A percentile compares a stretch with the other conserved stretches of the same genome.
Evolutionary conservation across 2,797 vertebrate genomes (phyloP).

Genomic region (Phrynocephalus vlangalii): DNA sequence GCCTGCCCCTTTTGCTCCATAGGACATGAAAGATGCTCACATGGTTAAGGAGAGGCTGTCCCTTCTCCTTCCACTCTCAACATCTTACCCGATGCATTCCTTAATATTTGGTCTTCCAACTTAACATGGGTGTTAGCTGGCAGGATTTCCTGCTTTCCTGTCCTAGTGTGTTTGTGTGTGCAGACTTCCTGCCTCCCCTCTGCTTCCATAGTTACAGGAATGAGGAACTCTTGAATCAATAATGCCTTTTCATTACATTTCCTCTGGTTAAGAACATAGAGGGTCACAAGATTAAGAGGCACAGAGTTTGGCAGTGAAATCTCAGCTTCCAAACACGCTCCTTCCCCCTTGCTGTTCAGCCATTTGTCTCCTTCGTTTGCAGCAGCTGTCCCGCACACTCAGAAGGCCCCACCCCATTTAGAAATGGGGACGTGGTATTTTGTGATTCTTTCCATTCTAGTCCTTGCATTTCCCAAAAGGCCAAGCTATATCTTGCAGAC

Average conservation of each 20-base stretch:
- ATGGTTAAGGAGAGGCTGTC: not conserved
- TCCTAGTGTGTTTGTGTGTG: not conserved
- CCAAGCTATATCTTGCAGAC: too few species aligned
- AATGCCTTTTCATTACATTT: not conserved
- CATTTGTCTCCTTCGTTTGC: not conserved
- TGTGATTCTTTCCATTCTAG: too few species aligned
- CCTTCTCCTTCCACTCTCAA: not conserved
- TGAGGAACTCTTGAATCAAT: not conserved
- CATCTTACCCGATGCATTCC: not conserved
- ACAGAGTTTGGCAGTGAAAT: not conserved
- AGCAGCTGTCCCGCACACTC: not conserved
- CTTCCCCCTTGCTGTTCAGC: not conserved
- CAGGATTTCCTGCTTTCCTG: not conserved
- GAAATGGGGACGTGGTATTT: not conserved
- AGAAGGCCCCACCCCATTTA: not conserved
- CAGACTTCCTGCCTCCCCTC: not conserved
- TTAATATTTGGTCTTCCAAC: not conserved
- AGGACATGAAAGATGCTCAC: conserved; percentile 15
- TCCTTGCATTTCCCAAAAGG: too few species aligned
- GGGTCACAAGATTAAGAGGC: not conserved
- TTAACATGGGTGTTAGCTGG: not conserved
- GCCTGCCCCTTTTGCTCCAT: not conserved
- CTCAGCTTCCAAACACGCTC: not conserved
- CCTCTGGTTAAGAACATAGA: not conserved
- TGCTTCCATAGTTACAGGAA: not conserved